phyloP scores from a whole-genome alignment of 2,888 invertebrate genomes.

The Scaptomyza polygonia region DNA sequence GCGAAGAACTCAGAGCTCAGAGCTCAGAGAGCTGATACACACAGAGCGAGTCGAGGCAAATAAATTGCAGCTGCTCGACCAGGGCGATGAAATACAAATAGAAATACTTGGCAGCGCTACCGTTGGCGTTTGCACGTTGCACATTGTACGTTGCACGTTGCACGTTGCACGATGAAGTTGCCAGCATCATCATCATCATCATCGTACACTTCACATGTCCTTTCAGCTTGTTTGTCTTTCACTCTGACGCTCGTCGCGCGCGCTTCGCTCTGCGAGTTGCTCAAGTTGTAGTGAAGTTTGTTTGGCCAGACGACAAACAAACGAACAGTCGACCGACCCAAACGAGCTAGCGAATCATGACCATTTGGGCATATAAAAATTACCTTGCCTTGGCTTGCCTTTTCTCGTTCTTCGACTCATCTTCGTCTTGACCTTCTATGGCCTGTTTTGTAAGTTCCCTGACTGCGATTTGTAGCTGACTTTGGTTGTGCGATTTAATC shows the following conservation, averaged over 20 bases:
- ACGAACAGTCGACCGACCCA: no score
- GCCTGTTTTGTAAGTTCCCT: slow-evolving; percentile 54
- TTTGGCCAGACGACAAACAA: no score
- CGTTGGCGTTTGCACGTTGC: slow-evolving; percentile 47
- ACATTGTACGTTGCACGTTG: slow-evolving; percentile 22
- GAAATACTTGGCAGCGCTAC: slow-evolving; percentile 79
- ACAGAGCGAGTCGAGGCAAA: slow-evolving; percentile 49
- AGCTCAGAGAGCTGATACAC: slow-evolving; percentile 3
- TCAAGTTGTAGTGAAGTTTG: slow-evolving; percentile 54
- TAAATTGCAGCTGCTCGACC: slow-evolving; percentile 76
- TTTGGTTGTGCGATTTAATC: slow-evolving; percentile 35
- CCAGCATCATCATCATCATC: slow-evolving; percentile 35
- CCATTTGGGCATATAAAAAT: slow-evolving; percentile 75
- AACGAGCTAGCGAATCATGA: slow-evolving; percentile 71
- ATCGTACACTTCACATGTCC: slow-evolving; percentile 75
- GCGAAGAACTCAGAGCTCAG: slow-evolving; percentile 4
- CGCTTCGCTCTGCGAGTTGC: slow-evolving; percentile 23
- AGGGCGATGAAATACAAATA: slow-evolving; percentile 81
- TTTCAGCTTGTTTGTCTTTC: slow-evolving; percentile 78
- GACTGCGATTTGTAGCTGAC: slow-evolving; percentile 16
- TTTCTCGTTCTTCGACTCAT: slow-evolving; percentile 14
- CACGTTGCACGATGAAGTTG: slow-evolving; percentile 65
- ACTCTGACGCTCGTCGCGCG: slow-evolving; percentile 61
- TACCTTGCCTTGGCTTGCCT: slow-evolving; percentile 55
- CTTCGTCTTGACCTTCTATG: slow-evolving; percentile 59